These are phyloP conservation scores for Telmatochromis brachygnathus DNA, from an alignment of 2,113 vertebrate species.

Conservation along the genomic window DNA sequence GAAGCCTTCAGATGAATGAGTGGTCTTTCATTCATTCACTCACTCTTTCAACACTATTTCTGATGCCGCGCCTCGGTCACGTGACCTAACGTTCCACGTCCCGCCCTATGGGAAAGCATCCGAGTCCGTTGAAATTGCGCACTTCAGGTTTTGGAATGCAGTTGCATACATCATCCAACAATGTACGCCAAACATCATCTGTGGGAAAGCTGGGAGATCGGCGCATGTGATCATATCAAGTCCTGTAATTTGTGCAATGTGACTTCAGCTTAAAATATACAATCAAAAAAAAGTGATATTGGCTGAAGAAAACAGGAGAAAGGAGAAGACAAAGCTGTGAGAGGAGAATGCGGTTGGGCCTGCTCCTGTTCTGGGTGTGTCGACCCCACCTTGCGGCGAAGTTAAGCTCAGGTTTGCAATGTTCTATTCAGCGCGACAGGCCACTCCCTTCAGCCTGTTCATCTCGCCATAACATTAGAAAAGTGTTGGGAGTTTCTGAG, in stretches of 20 bases:
- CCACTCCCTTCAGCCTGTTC: neutral
- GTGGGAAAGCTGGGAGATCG: neutral
- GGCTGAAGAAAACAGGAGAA: neutral
- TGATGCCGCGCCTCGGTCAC: neutral
- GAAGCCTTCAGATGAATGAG: neutral
- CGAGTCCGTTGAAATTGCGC: neutral
- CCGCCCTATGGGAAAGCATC: neutral
- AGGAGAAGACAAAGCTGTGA: neutral
- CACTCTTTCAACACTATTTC: neutral
- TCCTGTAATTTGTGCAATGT: neutral
- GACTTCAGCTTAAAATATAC: neutral
- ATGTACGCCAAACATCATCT: neutral
- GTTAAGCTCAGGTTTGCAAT: neutral
- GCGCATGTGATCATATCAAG: neutral
- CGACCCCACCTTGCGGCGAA: constrained; percentile 25
- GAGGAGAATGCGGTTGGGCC: constrained; percentile 44
- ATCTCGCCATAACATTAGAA: neutral
- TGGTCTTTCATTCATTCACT: neutral
- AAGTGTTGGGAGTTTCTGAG: neutral
- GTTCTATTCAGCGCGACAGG: neutral
- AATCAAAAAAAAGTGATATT: neutral
- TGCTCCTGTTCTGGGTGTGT: constrained; percentile 26
- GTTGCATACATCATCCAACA: neutral
- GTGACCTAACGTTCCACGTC: neutral
- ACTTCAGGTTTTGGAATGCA: neutral